These are phyloP conservation scores for Tanaodytes sp. DNA, from an alignment of 2,888 invertebrate genomes.

Conservation along the genomic window DNA sequence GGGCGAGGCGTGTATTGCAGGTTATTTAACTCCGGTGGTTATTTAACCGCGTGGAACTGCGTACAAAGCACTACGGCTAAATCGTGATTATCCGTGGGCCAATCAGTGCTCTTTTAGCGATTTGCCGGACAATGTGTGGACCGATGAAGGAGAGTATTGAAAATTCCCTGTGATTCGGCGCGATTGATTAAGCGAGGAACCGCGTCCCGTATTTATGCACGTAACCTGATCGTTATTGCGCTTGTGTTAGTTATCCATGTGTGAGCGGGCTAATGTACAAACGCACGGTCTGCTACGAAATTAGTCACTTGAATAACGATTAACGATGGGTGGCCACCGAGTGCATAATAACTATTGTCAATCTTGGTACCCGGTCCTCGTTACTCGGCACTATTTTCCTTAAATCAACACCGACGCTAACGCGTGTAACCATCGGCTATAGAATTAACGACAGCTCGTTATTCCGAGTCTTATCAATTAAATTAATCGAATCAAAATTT, in stretches of 20 bases:
- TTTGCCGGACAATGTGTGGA: conserved; percentile 48
- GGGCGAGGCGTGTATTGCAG: conserved; percentile 29
- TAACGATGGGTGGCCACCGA: conserved; percentile 49
- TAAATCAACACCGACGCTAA: conserved; percentile 39
- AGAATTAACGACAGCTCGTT: conserved; percentile 24
- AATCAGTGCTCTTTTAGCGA: conserved; percentile 52
- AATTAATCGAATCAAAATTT: no score
- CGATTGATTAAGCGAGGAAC: conserved; percentile 64
- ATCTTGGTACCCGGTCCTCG: conserved; percentile 50
- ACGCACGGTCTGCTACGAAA: conserved; percentile 48
- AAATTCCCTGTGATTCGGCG: conserved; percentile 59
- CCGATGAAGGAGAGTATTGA: conserved; percentile 54
- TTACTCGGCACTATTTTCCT: conserved; percentile 50
- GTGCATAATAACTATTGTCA: conserved; percentile 56
- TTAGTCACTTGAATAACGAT: conserved; percentile 56
- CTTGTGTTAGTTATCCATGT: conserved; percentile 60
- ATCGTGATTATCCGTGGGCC: conserved; percentile 51
- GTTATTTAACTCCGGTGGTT: conserved; percentile 34
- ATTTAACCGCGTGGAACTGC: conserved; percentile 38
- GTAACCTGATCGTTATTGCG: conserved; percentile 61
- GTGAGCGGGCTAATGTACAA: conserved; percentile 53
- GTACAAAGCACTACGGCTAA: conserved; percentile 41
- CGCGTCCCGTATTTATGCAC: conserved; percentile 65
- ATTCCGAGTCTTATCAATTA: conserved; percentile 34
- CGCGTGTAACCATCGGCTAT: conserved; percentile 21